Evolutionary conservation across 2,888 invertebrate species (phyloP).

Genomic region (Plusia festucae): DNA sequence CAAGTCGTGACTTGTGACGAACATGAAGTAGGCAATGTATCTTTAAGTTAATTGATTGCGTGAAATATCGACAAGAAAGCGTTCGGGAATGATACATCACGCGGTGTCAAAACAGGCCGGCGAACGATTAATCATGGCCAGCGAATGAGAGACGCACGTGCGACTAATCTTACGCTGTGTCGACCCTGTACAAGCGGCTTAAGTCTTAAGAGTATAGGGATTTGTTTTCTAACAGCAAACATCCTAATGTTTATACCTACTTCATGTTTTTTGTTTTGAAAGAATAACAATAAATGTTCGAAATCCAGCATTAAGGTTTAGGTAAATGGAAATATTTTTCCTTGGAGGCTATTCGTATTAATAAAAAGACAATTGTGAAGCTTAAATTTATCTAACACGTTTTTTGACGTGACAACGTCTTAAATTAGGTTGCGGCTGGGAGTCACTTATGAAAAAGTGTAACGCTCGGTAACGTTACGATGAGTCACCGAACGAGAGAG

Average conservation of each 20-base stretch:
- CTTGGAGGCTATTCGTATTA: too few relatives aligned
- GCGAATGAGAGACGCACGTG: constrained; percentile 70
- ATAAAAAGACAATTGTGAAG: too few relatives aligned
- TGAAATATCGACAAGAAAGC: constrained; percentile 82
- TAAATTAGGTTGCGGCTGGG: too few relatives aligned
- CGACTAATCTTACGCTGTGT: constrained; percentile 78
- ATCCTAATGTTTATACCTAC: background rate
- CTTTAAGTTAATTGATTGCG: constrained; percentile 81
- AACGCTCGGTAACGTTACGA: too few relatives aligned
- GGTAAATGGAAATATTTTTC: too few relatives aligned
- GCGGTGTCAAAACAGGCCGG: constrained; percentile 81
- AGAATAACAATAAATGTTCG: too few relatives aligned
- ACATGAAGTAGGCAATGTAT: constrained; percentile 48
- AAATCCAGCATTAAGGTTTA: too few relatives aligned
- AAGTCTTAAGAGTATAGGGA: constrained; percentile 47
- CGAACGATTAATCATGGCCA: constrained; percentile 80
- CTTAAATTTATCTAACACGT: too few relatives aligned
- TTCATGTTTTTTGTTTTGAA: background rate
- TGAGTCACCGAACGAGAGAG: too few relatives aligned
- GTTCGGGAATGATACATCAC: constrained; percentile 86
- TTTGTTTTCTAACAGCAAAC: background rate
- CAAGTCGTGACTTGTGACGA: constrained; percentile 23
- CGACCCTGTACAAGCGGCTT: constrained; percentile 54
- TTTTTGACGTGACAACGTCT: too few relatives aligned
- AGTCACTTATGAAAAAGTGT: too few relatives aligned